phyloP scores from a whole-genome alignment of 1,140 invertebrate species.

The Zaprionus gabonicus region DNA sequence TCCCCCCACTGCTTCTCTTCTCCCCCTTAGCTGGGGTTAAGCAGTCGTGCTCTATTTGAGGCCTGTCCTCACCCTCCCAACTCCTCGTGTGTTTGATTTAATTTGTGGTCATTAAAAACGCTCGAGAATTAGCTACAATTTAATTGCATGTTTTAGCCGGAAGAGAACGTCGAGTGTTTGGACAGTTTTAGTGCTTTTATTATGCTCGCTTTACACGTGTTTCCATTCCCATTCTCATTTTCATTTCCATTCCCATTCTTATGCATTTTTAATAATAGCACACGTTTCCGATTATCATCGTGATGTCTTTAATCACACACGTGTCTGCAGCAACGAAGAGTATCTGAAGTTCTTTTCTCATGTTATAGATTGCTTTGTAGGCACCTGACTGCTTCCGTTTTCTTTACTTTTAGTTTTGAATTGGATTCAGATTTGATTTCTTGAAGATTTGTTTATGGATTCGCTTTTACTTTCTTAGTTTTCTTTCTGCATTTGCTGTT shows the following conservation, averaged over 20 bases:
- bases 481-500: no score
- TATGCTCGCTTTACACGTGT: slow-evolving; percentile 2
- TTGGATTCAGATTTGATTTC: no score
- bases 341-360: not conserved
- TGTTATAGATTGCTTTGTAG: not conserved
- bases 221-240: slow-evolving; percentile 4
- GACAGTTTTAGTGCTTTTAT: slow-evolving; percentile 30
- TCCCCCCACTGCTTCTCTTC: not conserved
- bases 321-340: not conserved
- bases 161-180: slow-evolving; percentile 11
- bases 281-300: not conserved
- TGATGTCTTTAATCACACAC: not conserved
- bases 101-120: slow-evolving; percentile 29
- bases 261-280: slow-evolving; percentile 17
- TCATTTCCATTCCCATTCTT: not conserved
- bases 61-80: not conserved
- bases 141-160: slow-evolving; percentile 2
- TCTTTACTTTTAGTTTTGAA: no score
- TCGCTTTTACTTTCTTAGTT: not conserved
- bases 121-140: slow-evolving; percentile 4
- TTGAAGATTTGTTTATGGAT: no score
- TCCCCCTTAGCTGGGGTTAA: slow-evolving; percentile 20
- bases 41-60: slow-evolving; percentile 13
- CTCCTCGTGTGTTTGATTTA: not conserved
- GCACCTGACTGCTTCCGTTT: no score